Percentiles rank a stretch among this genome's conserved stretches.
phyloP scores from a whole-genome alignment of 2,113 vertebrate genomes.

The Sinocyclocheilus grahami region DNA sequence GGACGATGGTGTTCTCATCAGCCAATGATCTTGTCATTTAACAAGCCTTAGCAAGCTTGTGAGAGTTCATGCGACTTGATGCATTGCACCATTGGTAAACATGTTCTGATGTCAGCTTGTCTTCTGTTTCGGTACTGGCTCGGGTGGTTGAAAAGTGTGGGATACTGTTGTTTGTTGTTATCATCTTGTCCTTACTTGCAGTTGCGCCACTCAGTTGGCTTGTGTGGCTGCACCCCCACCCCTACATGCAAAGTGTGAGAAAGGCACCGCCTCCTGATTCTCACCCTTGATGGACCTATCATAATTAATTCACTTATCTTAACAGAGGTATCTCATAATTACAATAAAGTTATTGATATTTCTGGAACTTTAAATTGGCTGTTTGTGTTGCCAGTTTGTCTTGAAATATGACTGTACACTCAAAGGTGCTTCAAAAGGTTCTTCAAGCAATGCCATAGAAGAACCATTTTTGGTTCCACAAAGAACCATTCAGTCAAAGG shows the following conservation, averaged over 20 bases:
- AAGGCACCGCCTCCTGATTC: slow-evolving; percentile 74
- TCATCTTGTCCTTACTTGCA: slow-evolving; percentile 63
- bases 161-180: slow-evolving; percentile 49
- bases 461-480: too few relatives aligned
- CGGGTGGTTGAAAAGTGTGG: not conserved
- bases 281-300: slow-evolving; percentile 69
- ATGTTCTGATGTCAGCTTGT: slow-evolving; percentile 9
- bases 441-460: too few relatives aligned
- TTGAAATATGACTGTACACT: not conserved
- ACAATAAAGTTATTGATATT: not conserved
- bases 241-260: slow-evolving; percentile 72
- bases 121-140: not conserved
- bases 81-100: slow-evolving; percentile 19
- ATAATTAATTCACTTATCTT: slow-evolving; percentile 33
- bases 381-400: not conserved
- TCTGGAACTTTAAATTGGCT: not conserved
- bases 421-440: too few relatives aligned
- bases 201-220: slow-evolving; percentile 57
- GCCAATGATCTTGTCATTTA: not conserved
- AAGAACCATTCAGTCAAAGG: too few relatives aligned
- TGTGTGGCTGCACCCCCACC: slow-evolving; percentile 65
- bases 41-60: slow-evolving; percentile 2
- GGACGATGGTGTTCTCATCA: not conserved
- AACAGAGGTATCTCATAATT: not conserved
- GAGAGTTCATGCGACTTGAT: not conserved